A percentile compares a stretch with the other conserved stretches of the same genome.
phyloP scores from a whole-genome alignment of 2,113 vertebrate genomes.

The Catharus bicknelli region DNA sequence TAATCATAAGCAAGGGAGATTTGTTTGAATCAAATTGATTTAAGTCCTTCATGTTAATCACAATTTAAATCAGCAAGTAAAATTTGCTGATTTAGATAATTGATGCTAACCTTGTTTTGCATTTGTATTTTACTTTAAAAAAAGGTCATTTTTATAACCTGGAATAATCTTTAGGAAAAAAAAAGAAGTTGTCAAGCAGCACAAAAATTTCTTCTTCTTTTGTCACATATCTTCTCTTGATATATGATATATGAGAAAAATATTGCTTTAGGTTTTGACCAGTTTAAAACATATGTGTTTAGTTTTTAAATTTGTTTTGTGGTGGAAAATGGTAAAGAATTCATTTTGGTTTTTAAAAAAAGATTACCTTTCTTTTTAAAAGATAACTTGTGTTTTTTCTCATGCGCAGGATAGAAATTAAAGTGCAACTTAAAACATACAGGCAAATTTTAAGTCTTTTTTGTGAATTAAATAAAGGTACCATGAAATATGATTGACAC shows the following conservation, averaged over 20 bases:
- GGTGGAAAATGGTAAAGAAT: not conserved
- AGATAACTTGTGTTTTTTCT: not conserved
- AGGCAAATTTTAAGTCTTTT: not conserved
- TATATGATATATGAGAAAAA: not conserved
- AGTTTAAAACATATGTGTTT: not conserved
- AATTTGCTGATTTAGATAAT: not conserved
- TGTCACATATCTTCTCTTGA: not conserved
- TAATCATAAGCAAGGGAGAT: not conserved
- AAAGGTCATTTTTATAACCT: not conserved
- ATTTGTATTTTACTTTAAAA: not conserved
- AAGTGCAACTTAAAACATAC: not conserved
- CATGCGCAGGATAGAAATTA: not conserved
- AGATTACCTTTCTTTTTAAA: rapidly evolving
- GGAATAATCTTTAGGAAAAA: not conserved
- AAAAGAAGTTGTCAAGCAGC: not conserved
- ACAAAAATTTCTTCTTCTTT: not conserved
- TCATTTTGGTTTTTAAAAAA: not conserved
- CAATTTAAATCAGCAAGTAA: not conserved
- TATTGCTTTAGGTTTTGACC: rapidly evolving
- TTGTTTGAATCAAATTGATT: not conserved
- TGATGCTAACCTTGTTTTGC: not conserved
- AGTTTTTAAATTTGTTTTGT: not conserved
- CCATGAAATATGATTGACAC: not conserved
- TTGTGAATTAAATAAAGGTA: not conserved
- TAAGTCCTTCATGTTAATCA: not conserved